Percentiles rank a stretch among this genome's conserved stretches.
phyloP scores from a whole-genome alignment of 2,797 vertebrate species.

The Microctenopoma stevenorrisi region DNA sequence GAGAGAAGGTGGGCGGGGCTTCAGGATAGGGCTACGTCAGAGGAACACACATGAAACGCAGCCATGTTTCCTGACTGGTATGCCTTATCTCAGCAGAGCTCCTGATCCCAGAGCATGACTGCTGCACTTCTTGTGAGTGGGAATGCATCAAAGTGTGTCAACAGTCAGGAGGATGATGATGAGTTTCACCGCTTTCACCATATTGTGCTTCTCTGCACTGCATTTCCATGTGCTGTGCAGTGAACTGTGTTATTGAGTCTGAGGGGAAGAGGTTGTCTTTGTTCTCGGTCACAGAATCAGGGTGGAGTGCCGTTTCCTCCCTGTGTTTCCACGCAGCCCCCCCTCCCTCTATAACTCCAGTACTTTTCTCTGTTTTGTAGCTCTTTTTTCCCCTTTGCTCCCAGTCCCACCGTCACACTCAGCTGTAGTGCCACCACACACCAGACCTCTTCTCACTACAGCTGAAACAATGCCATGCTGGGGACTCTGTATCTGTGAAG shows the following conservation, averaged over 20 bases:
- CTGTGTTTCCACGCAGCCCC: conserved; percentile 79
- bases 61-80: conserved; percentile 69
- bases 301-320: conserved; percentile 84
- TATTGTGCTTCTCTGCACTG: conserved; percentile 9
- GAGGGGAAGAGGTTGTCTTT: conserved; percentile 80
- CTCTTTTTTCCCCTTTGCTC: conserved; percentile 47
- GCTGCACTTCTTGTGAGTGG: conserved; percentile 17
- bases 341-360: conserved; percentile 37
- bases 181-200: conserved; percentile 9
- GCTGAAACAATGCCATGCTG: conserved; percentile 36
- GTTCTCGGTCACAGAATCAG: conserved; percentile 79
- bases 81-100: conserved; percentile 64
- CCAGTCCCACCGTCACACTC: conserved; percentile 46
- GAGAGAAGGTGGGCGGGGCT: conserved; percentile 47
- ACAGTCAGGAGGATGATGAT: conserved; percentile 17
- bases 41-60: conserved; percentile 39
- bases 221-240: conserved; percentile 40
- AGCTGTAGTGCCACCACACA: conserved; percentile 53
- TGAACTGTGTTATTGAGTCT: conserved; percentile 49
- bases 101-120: conserved; percentile 50
- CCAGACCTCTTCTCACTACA: conserved; percentile 53
- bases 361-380: conserved; percentile 63
- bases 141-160: conserved; percentile 1
- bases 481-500: conserved; percentile 38
- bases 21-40: conserved; percentile 47